Base-by-base conservation (phyloP, 2,113 vertebrate genomes). In the Poicephalus meyeri region DNA sequence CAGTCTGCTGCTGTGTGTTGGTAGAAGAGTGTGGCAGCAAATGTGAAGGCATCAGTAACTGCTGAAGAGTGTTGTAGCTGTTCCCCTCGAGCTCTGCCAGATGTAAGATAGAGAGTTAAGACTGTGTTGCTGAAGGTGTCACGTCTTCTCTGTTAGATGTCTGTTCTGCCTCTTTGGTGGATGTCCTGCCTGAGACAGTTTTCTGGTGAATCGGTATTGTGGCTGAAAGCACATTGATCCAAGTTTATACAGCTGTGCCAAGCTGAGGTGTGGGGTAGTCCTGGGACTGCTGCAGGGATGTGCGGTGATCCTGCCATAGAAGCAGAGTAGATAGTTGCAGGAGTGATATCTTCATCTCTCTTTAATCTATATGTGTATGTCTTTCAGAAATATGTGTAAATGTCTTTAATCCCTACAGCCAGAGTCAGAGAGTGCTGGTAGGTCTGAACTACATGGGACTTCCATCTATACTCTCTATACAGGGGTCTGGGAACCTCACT, bases 181-280 rank as follows among this genome's bases (percentile, higher is more conserved):
- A 6, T 64, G 39, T 63, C 15, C 2, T 33, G 35, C 33, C 66
- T 21, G 56, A 49, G 42, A 12, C 17, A 8, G 0, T 29, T 52
- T 61, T 15, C 33, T 15, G 14, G 10, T 66, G 69, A 18, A 3
- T 31, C 0, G 2, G 2, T 26, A 14, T 69, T 35, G 23, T 39
- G 44, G 46, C 49, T 66, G 79, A 82, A 64, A 47, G 56, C 24
- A 8, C 1, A 0, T 4, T 31, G 52, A 46, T 21, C 11, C 18
- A 25, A 8, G 28, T 10, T 7, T 8, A 6, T 28, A 9, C 0
- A 0, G 12, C 35, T 82, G 9, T 72, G 50, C n/a, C 16, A 35
- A 17, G 50, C 80, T 47, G 26, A 39, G 49, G 18, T 47, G 29
- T 9, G 5, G 69, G 33, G 17, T 71, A 15, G 37, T 23, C 28